A percentile compares a stretch with the other conserved stretches of the same genome.
Conservation (phyloP, 2,888 invertebrate species). For the Torymus tubicola region DNA sequence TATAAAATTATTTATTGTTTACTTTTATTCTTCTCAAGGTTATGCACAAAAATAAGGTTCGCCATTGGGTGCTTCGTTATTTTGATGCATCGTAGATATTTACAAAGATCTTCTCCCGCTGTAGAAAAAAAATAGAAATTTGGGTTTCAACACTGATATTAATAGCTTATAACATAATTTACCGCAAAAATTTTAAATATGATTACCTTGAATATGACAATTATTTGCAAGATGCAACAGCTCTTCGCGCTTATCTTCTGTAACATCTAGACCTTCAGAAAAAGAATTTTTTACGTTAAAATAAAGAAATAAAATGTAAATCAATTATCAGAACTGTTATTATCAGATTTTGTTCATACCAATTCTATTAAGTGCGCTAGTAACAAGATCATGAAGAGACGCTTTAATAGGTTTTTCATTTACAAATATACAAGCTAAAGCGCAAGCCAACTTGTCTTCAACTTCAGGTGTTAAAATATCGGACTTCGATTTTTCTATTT, state of each 20-base stretch:
- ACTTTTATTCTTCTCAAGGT: too few species aligned
- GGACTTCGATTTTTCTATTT: neutral
- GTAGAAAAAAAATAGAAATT: neutral
- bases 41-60: neutral
- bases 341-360: neutral
- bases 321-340: neutral
- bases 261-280: neutral
- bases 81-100: neutral
- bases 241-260: neutral
- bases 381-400: neutral
- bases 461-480: neutral
- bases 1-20: too few species aligned
- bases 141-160: neutral
- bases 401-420: neutral
- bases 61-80: neutral
- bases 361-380: neutral
- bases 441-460: slow-evolving; percentile 7
- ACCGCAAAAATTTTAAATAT: neutral
- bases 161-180: neutral
- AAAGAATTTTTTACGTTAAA: neutral
- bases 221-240: neutral
- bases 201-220: neutral
- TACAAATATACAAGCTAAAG: neutral
- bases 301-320: neutral
- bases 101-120: neutral